phyloP scores from a whole-genome alignment of 2,888 invertebrate genomes.

The Eristalis tenax region DNA sequence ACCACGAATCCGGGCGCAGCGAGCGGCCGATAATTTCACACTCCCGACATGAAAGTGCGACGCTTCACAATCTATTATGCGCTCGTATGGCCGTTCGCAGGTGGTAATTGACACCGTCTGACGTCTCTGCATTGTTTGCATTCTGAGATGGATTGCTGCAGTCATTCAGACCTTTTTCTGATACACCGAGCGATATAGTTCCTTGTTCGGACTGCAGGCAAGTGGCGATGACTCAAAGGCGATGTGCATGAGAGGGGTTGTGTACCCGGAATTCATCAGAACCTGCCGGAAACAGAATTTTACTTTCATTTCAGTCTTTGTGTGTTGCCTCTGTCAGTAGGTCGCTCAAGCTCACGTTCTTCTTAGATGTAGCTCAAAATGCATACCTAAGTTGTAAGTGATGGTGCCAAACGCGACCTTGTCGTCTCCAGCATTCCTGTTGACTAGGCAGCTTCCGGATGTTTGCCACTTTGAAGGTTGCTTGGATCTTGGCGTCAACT shows the following conservation, averaged over 20 bases:
- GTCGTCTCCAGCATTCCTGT: too few species aligned
- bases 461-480: too few species aligned
- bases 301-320: neutral
- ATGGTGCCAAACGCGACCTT: too few species aligned
- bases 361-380: too few species aligned
- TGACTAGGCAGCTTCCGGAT: too few species aligned
- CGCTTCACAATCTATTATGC: constrained; percentile 25
- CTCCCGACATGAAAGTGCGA: constrained; percentile 53
- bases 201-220: neutral
- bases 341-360: too few species aligned
- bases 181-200: neutral
- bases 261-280: neutral
- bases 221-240: neutral
- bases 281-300: neutral
- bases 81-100: neutral
- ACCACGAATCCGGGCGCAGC: constrained; percentile 44
- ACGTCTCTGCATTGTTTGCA: constrained; percentile 13
- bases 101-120: neutral
- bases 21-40: constrained; percentile 57
- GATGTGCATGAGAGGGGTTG: neutral
- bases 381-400: too few species aligned
- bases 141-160: neutral
- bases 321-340: too few species aligned
- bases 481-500: too few species aligned
- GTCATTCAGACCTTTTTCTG: neutral